Conservation (phyloP, 2,888 invertebrate species). For the Melieria picta region DNA sequence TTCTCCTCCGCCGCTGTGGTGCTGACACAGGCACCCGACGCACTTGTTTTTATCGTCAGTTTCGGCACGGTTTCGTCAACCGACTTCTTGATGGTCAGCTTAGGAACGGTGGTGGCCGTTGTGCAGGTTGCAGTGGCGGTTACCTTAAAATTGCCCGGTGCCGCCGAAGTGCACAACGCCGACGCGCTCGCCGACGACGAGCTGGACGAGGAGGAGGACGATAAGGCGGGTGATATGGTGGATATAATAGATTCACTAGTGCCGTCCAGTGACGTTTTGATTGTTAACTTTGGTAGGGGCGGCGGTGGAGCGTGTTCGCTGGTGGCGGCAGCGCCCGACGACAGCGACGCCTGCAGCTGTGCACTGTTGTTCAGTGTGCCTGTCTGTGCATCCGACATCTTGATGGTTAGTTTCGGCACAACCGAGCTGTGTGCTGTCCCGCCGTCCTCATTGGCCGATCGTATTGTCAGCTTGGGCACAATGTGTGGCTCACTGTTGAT, state of each 20-base stretch:
- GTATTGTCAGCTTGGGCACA: constrained; percentile 65
- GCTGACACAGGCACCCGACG: constrained; percentile 38
- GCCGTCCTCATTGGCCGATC: constrained; percentile 58
- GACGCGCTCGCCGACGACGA: constrained; percentile 39
- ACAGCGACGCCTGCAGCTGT: constrained; percentile 19
- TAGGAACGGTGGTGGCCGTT: constrained; percentile 63
- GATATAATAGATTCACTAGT: constrained; percentile 60
- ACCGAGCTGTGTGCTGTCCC: constrained; percentile 54
- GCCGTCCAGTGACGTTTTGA: constrained; percentile 67
- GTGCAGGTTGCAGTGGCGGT: constrained; percentile 4
- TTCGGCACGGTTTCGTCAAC: constrained; percentile 55
- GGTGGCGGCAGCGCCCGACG: constrained; percentile 21
- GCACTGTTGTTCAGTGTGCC: constrained; percentile 24
- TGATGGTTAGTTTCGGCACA: constrained; percentile 65
- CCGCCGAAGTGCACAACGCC: constrained; percentile 41
- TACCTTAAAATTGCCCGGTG: constrained; percentile 42
- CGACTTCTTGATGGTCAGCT: constrained; percentile 70
- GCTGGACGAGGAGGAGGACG: constrained; percentile 43
- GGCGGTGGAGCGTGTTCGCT: constrained; percentile 47
- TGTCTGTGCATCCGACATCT: constrained; percentile 55
- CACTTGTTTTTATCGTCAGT: constrained; percentile 62
- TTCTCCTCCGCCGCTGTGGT: constrained; percentile 32
- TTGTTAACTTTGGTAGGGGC: constrained; percentile 71
- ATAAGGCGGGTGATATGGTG: constrained; percentile 57
- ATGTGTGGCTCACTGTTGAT: constrained; percentile 57